A percentile compares a stretch with the other conserved stretches of the same genome.
Evolutionary conservation across 2,888 invertebrate genomes (phyloP).

Genomic region (Frankliniella fusca): DNA sequence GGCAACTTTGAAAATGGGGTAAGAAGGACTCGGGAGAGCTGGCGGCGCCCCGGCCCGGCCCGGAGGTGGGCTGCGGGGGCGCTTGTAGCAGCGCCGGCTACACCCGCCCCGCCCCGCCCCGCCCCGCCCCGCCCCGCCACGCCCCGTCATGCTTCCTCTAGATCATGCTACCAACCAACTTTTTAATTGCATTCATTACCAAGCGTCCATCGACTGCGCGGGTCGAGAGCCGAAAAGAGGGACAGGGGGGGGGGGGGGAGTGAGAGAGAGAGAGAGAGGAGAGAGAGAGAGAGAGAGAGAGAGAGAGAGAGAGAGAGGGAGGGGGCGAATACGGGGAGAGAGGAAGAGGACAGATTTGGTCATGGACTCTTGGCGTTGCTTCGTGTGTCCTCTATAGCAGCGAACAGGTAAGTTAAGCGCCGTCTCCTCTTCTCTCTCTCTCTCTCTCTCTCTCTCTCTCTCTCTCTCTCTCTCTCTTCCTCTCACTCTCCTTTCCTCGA

Average conservation of each 20-base stretch:
- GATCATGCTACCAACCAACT: slow-evolving; percentile 19
- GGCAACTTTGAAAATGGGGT: not conserved
- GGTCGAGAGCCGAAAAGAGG: not conserved
- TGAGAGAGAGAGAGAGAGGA: not conserved
- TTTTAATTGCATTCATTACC: slow-evolving; percentile 23
- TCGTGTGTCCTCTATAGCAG: no score
- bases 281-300: slow-evolving; percentile 30
- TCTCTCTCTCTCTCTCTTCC: not conserved
- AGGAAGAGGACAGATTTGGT: not conserved
- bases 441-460: slow-evolving; percentile 24
- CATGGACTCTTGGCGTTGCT: no score
- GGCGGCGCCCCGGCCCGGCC: no score
- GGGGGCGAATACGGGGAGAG: not conserved
- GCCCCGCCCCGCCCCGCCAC: not conserved
- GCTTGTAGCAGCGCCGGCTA: not conserved
- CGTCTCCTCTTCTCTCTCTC: slow-evolving; percentile 1
- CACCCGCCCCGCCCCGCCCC: not conserved
- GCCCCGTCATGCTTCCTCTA: not conserved
- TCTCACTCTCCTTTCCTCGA: not conserved
- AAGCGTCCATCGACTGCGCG: not conserved
- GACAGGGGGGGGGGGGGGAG: not conserved
- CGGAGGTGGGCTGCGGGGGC: not conserved
- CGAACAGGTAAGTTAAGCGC: no score
- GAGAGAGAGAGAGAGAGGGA: slow-evolving; percentile 30
- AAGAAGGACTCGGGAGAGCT: no score